Percentiles rank a stretch among this genome's conserved stretches.
phyloP scores from a whole-genome alignment of 2,888 invertebrate genomes.

The Trilocha varians region DNA sequence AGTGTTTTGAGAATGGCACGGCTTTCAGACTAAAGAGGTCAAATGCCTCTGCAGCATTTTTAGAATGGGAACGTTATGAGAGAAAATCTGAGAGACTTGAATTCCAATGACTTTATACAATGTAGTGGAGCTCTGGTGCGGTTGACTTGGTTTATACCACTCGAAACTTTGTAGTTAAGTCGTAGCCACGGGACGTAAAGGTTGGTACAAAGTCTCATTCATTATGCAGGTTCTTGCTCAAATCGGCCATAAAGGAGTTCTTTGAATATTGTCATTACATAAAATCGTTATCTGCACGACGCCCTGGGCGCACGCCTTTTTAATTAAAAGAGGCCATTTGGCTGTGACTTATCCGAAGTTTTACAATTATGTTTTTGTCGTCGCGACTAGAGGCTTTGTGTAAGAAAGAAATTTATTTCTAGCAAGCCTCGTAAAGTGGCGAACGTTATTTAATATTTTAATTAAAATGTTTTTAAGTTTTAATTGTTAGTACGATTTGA shows the following conservation, averaged over 20 bases:
- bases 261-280: conserved; percentile 55
- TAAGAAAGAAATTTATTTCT: conserved; percentile 29
- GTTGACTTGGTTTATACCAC: not conserved
- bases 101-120: not conserved
- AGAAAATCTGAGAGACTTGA: conserved; percentile 1
- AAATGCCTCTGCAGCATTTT: not conserved
- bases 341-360: conserved; percentile 47
- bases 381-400: conserved; percentile 29
- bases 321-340: conserved; percentile 62
- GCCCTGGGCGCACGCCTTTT: conserved; percentile 50
- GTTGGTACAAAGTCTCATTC: conserved; percentile 26
- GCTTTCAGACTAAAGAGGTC: not conserved
- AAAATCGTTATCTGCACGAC: conserved; percentile 57
- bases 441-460: conserved; percentile 10
- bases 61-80: not conserved
- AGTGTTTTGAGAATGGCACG: conserved; percentile 1
- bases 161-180: not conserved
- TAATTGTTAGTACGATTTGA: too few species aligned
- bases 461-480: too few species aligned
- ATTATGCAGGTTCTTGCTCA: conserved; percentile 47
- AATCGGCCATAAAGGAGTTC: conserved; percentile 52
- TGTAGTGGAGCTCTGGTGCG: not conserved
- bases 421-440: conserved; percentile 16
- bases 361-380: conserved; percentile 47
- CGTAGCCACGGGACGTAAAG: not conserved